These are phyloP conservation scores for Hypolimnas misippus DNA, from an alignment of 2,888 invertebrate species.

Conservation along the genomic window DNA sequence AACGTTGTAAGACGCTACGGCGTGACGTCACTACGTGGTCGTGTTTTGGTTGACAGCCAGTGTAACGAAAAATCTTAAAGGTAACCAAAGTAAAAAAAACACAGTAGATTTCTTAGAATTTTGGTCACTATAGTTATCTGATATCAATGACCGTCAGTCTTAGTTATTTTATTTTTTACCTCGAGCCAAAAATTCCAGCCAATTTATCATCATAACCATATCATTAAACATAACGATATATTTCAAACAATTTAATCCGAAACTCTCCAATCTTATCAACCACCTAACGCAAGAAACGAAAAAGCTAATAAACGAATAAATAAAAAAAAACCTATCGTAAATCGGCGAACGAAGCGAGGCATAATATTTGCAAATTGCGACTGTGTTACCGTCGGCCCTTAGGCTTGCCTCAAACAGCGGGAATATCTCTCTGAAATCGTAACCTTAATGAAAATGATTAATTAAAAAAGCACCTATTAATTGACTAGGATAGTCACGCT, in stretches of 20 bases:
- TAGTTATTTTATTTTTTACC: no score
- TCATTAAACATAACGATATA: conserved; percentile 27
- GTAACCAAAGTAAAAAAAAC: background rate
- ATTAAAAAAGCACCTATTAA: no score
- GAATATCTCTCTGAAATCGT: no score
- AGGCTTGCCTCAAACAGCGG: no score
- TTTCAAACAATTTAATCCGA: conserved; percentile 42
- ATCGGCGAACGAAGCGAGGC: conserved; percentile 38
- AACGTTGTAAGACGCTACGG: no score
- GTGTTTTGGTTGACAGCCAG: no score
- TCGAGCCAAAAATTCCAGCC: background rate
- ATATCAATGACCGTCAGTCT: no score
- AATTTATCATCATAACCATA: conserved; percentile 7
- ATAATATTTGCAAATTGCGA: conserved; percentile 69
- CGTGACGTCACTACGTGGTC: no score
- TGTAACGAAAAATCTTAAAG: background rate
- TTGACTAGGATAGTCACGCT: no score
- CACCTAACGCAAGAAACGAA: conserved; percentile 45
- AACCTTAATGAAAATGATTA: no score
- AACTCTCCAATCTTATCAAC: conserved; percentile 41
- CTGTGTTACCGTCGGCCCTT: conserved; percentile 40
- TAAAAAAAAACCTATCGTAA: conserved; percentile 42
- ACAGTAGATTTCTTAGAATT: background rate
- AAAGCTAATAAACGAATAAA: conserved; percentile 47
- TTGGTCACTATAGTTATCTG: no score